Base-by-base conservation (phyloP, 2,113 vertebrate genomes). In the Melospiza georgiana region DNA sequence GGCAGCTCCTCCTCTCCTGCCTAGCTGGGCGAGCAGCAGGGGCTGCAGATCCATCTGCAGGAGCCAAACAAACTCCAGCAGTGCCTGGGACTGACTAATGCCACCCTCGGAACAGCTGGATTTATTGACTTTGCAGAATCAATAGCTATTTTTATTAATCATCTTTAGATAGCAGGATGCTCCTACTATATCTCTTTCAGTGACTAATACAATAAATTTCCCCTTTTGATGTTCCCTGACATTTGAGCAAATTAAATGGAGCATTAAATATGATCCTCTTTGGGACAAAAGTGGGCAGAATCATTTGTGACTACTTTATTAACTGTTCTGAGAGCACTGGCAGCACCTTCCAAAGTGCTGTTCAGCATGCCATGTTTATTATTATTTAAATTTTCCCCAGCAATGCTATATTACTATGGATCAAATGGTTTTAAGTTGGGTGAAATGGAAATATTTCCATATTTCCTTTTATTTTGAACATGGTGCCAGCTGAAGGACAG, bases 221-320 rank as follows among this genome's bases (percentile, higher is more conserved):
- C 86, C 89, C 93, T 97, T 98, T 97, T 98, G 97, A 97, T 98
- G 95, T 97, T 98, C 95, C 92, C 96, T 98, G 97, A 98, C 97
- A 98, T 98, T 98, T 98, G 95, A 97, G 92, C 81, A 97, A 98
- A 98, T 97, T 98, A 98, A 98, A 98, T 97, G 97, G 94, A 97
- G 95, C 96, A 97, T 98, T 98, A 98, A 97, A 97, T 97, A 94
- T 96, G 94, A 98, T 97, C 94, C 91, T 98, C 93, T 96, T 97
- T 89, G 97, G 96, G 93, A 96, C 87, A 94, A 95, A 97, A 97
- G 83, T 96, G 94, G 95, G 94, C 93, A 97, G 93, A 95, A 96
- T 97, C 90, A 77, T 97, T 97, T 97, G 95, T 97, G 96, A 98
- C 94, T 97, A 95, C 97, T 98, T 97, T 97, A 98, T 98, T 98